Evolutionary conservation across 2,797 vertebrate species (phyloP).

Genomic region (Lycodopsis pacificus): DNA sequence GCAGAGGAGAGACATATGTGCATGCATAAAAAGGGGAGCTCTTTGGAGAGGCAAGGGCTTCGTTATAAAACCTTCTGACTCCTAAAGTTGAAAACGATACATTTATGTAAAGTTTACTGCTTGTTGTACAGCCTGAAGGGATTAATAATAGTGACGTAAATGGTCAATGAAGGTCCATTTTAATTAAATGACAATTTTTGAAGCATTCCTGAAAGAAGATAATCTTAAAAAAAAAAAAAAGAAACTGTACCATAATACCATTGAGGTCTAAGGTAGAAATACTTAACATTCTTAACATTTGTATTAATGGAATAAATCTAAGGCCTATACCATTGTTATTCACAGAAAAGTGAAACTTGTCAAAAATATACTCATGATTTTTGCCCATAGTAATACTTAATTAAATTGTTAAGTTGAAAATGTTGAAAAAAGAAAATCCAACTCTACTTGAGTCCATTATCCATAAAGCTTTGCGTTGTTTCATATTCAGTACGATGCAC

Average conservation of each 20-base stretch:
- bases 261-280: not conserved
- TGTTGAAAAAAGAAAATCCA: not conserved
- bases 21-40: not conserved
- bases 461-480: not conserved
- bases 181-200: not conserved
- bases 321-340: not conserved
- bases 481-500: not conserved
- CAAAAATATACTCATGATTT: not conserved
- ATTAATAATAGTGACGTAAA: not conserved
- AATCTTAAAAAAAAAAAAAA: not conserved
- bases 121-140: not conserved
- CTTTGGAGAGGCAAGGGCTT: not conserved
- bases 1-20: conserved; percentile 31
- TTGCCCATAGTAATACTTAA: not conserved
- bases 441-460: not conserved
- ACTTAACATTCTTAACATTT: not conserved
- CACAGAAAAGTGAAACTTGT: not conserved
- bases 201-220: not conserved
- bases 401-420: not conserved
- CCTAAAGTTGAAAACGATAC: rapidly evolving
- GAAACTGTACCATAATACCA: not conserved
- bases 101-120: not conserved
- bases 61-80: not conserved
- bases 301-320: not conserved
- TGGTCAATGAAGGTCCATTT: not conserved